Evolutionary conservation across 2,888 invertebrate species (phyloP).

Genomic region (Chelonus formosanus): DNA sequence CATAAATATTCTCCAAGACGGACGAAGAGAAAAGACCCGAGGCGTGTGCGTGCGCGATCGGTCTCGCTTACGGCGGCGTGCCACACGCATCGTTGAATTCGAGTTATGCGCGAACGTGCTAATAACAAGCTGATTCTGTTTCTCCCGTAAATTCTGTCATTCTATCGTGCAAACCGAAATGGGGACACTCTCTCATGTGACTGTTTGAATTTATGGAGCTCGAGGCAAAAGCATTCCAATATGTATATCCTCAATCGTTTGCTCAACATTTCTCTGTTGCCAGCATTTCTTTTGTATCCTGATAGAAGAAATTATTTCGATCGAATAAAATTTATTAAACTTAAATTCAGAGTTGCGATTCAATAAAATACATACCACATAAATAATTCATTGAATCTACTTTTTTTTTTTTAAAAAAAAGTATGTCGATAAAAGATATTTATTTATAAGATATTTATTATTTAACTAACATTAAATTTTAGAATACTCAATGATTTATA

Average conservation of each 20-base stretch:
- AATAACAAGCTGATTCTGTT: slow-evolving; percentile 62
- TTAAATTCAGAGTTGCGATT: too few relatives aligned
- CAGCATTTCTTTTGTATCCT: not conserved
- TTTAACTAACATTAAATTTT: too few relatives aligned
- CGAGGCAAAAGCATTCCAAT: slow-evolving; percentile 45
- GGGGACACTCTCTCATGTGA: slow-evolving; percentile 4
- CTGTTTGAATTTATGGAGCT: slow-evolving; percentile 48
- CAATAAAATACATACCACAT: too few relatives aligned
- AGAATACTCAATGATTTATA: too few relatives aligned
- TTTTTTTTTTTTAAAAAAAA: too few relatives aligned
- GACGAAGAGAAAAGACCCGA: slow-evolving; percentile 6
- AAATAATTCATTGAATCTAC: too few relatives aligned
- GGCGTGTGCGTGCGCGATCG: slow-evolving; percentile 18
- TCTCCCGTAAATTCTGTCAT: slow-evolving; percentile 54
- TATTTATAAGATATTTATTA: too few relatives aligned
- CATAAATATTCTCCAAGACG: slow-evolving; percentile 43
- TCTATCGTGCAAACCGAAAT: slow-evolving; percentile 40
- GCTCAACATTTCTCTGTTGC: slow-evolving; percentile 6
- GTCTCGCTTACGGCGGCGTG: slow-evolving; percentile 31
- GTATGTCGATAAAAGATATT: too few relatives aligned
- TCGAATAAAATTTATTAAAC: too few relatives aligned
- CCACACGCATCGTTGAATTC: slow-evolving; percentile 56
- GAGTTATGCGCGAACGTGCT: slow-evolving; percentile 60
- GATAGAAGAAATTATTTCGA: too few relatives aligned
- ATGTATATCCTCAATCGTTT: slow-evolving; percentile 23